Evolutionary conservation across 2,888 invertebrate genomes (phyloP).

Genomic region (Temnothorax rugatulus): DNA sequence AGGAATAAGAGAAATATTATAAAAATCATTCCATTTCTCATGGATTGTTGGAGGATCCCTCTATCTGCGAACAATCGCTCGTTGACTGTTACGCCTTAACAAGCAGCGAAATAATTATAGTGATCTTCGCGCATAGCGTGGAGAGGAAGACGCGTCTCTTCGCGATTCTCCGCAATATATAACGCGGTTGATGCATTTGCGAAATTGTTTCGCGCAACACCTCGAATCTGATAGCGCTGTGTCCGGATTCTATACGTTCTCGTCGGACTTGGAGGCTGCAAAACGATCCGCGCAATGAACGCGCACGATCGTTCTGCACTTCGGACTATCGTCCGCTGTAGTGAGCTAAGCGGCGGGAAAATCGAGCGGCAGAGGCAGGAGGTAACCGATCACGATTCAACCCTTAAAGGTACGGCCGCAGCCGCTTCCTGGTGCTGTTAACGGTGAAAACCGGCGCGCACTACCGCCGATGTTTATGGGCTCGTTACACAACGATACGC

Average conservation of each 20-base stretch:
- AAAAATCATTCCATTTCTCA: slow-evolving; percentile 48
- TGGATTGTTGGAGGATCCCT: slow-evolving; percentile 60
- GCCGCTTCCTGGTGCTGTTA: slow-evolving; percentile 74
- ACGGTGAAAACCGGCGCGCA: slow-evolving; percentile 70
- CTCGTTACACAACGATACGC: slow-evolving; percentile 66
- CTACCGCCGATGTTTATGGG: slow-evolving; percentile 69
- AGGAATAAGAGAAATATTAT: slow-evolving; percentile 5
- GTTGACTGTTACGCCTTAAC: slow-evolving; percentile 74
- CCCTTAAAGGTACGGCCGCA: slow-evolving; percentile 68
- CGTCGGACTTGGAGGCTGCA: slow-evolving; percentile 17
- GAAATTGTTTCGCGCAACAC: slow-evolving; percentile 77
- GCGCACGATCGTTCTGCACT: slow-evolving; percentile 51
- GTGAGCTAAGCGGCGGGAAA: slow-evolving; percentile 62
- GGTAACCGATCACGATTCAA: slow-evolving; percentile 74
- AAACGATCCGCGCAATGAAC: slow-evolving; percentile 58
- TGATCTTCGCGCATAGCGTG: slow-evolving; percentile 61
- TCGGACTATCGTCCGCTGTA: slow-evolving; percentile 54
- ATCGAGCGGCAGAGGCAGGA: slow-evolving; percentile 68
- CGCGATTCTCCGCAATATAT: neutral
- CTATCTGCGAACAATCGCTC: slow-evolving; percentile 53
- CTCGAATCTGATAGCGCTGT: slow-evolving; percentile 72
- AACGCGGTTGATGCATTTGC: slow-evolving; percentile 71
- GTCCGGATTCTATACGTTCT: slow-evolving; percentile 35
- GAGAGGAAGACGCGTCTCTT: slow-evolving; percentile 20
- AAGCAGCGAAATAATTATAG: slow-evolving; percentile 77